phyloP scores from a whole-genome alignment of 2,113 vertebrate species.

The Alectura lathami region DNA sequence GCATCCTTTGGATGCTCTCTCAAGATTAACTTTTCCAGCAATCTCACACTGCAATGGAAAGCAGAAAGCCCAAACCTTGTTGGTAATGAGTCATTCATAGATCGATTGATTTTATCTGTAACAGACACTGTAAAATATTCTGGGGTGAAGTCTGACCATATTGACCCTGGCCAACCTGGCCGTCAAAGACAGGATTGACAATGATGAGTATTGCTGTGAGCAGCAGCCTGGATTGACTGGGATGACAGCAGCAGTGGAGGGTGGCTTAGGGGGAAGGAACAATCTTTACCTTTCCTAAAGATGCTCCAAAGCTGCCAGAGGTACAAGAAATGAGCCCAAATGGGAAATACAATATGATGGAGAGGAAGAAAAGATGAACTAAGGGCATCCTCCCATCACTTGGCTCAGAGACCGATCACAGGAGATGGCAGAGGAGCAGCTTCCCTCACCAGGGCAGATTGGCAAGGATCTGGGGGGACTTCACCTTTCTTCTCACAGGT shows the following conservation, averaged over 20 bases:
- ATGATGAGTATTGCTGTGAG: not conserved
- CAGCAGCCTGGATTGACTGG: not conserved
- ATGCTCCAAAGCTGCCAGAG: not conserved
- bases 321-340: fast-evolving
- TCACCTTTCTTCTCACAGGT: not conserved
- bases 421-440: not conserved
- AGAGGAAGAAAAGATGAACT: not conserved
- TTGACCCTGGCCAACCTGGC: not conserved
- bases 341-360: not conserved
- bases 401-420: not conserved
- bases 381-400: not conserved
- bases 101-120: not conserved
- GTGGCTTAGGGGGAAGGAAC: not conserved
- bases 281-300: not conserved
- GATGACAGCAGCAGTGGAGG: fast-evolving
- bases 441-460: not conserved
- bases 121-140: not conserved
- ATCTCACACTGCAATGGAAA: fast-evolving
- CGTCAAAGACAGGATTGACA: not conserved
- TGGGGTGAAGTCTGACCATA: not conserved
- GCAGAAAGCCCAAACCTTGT: not conserved
- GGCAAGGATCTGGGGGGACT: not conserved
- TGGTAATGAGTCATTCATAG: not conserved
- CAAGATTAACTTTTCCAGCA: not conserved
- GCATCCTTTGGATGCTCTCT: not conserved